Conservation (phyloP, 2,113 vertebrate genomes). For the Electrona antarctica region DNA sequence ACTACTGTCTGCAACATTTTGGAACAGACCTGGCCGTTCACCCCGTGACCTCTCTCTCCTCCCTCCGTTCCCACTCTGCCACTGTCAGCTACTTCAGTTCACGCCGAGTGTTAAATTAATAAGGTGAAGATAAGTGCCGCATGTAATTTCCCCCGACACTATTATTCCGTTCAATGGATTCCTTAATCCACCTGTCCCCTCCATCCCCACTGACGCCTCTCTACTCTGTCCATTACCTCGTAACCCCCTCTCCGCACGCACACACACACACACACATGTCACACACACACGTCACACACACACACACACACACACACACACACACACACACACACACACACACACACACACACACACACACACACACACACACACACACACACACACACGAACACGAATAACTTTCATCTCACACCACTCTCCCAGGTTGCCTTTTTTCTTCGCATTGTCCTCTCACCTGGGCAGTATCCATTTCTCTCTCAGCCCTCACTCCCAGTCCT, state of each 20-base stretch:
- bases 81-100: slow-evolving; percentile 23
- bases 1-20: no score
- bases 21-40: no score
- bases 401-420: neutral
- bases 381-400: neutral
- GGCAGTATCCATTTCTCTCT: slow-evolving; percentile 26
- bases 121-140: slow-evolving; percentile 10
- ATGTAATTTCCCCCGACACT: slow-evolving; percentile 25
- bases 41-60: no score
- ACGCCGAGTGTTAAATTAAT: slow-evolving; percentile 19
- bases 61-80: neutral
- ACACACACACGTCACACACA: no score
- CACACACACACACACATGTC: no score
- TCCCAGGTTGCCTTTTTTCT: slow-evolving; percentile 8
- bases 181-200: neutral
- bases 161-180: slow-evolving; percentile 25
- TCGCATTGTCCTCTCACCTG: slow-evolving; percentile 18
- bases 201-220: neutral
- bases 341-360: no score
- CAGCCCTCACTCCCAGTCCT: slow-evolving; percentile 12
- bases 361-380: no score
- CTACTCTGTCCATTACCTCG: neutral
- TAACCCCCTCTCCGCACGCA: no score
- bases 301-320: no score
- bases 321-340: no score